Base-by-base conservation (phyloP, 2,888 invertebrate species). In the Ochlodes sylvanus region DNA sequence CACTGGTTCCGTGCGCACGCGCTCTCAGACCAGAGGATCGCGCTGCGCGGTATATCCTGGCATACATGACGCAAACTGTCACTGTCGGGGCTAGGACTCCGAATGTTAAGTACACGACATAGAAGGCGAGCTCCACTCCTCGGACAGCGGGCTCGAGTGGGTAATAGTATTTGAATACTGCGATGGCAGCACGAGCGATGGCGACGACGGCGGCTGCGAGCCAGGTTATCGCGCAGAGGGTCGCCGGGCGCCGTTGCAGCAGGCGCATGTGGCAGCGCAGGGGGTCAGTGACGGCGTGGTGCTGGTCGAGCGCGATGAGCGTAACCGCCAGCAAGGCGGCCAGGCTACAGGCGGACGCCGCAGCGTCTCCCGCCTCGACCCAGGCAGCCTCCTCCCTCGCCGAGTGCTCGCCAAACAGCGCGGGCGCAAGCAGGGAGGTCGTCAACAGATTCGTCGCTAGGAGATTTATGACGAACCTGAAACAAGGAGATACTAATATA, bases 11-110 rank as follows among this genome's bases (percentile, higher is more conserved):
- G 69, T 92, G 88, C 63, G 92, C 92, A 70, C 92, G 82, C 69
- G 92, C 92, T 64, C 92, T 75, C 3, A 92, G 78, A 4, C 92
- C 96, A 70, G 96, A 97, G 69, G 95, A 95, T 73, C 95, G 95
- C 7, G 97, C 97, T 9, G 97, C 97, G 14, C 95, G 94, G 84
- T 96, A 97, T 71, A 97, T 97, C 72, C 95, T 94, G 27, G 95
- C 93, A 83, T 97, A 97, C 83, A 97, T 96, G 84, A 96, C 94
- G 82, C 96, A 95, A 61, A 97, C 95, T 19, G 94, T 94, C 71
- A 95, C 94, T 0, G 95, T 95, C 3, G 93, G 90, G 44, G 83
- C 80, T 67, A 86, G 74, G 63, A 87, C 79, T 72, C 90, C 90
- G 70, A 87, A 76, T 54, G 87, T 80, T 78, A 93, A 83, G 84